phyloP scores from a whole-genome alignment of 2,113 vertebrate genomes.

The Vulpes vulpes region DNA sequence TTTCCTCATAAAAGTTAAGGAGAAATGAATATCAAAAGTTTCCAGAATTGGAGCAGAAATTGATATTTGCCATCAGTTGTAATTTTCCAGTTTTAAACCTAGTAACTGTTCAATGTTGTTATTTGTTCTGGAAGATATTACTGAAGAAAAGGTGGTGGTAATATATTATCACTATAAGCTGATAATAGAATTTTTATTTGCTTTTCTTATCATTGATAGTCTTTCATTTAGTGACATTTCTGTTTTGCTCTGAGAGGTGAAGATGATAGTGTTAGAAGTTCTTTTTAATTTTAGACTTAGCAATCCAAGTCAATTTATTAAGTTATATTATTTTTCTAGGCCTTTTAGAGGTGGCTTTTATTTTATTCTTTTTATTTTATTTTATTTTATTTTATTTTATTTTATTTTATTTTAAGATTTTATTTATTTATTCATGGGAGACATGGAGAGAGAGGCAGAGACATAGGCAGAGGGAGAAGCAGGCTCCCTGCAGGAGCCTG shows the following conservation, averaged over 20 bases:
- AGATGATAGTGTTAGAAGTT: neutral
- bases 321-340: neutral
- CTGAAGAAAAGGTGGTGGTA: neutral
- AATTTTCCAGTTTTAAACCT: conserved; percentile 9
- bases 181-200: neutral
- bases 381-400: no score
- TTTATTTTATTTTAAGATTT: no score
- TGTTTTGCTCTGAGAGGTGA: neutral
- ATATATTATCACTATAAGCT: neutral
- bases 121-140: neutral
- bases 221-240: neutral
- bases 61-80: neutral
- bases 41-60: neutral
- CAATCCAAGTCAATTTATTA: neutral
- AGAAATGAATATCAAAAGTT: neutral
- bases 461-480: no score
- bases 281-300: conserved; percentile 44
- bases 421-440: no score
- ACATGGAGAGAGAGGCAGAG: no score
- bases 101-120: neutral
- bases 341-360: neutral
- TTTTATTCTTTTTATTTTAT: neutral
- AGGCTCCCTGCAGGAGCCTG: no score
- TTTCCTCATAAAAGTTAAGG: neutral
- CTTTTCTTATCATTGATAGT: neutral